These are phyloP conservation scores for Meloidogyne exigua DNA, from an alignment of 1,140 invertebrate genomes.

Conservation along the genomic window DNA sequence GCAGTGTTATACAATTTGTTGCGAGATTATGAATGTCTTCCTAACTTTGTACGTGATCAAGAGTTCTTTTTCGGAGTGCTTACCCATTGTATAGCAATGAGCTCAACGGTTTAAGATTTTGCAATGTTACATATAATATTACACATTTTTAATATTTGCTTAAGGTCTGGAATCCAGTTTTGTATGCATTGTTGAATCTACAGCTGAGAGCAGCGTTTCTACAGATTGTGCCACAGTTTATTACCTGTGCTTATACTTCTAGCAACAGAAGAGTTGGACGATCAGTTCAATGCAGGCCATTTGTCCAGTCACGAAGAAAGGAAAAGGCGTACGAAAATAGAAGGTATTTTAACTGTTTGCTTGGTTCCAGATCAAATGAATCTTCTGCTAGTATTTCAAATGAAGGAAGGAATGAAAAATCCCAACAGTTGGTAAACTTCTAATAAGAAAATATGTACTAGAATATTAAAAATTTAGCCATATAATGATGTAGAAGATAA, in stretches of 20 bases:
- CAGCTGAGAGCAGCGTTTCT: constrained; percentile 60
- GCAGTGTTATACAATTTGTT: constrained; percentile 68
- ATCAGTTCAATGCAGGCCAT: too few species aligned
- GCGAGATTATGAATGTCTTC: constrained; percentile 66
- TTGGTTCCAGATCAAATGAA: neutral
- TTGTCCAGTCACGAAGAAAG: neutral
- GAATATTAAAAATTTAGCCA: neutral
- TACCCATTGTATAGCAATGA: constrained; percentile 68
- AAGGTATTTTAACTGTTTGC: neutral
- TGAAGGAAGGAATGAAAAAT: neutral
- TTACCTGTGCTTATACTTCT: neutral
- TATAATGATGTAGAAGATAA: neutral
- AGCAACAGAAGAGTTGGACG: neutral
- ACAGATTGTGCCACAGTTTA: constrained; percentile 54
- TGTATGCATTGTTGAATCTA: constrained; percentile 68
- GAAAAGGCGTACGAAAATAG: neutral
- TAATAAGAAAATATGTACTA: neutral
- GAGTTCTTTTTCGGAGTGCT: constrained; percentile 66
- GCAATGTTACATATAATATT: too few species aligned
- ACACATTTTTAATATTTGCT: constrained; percentile 3
- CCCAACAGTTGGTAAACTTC: neutral
- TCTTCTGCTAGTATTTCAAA: neutral
- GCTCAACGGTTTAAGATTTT: constrained; percentile 66
- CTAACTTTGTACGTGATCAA: constrained; percentile 54
- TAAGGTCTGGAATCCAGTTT: constrained; percentile 66